Base-by-base conservation (phyloP, 2,888 invertebrate genomes). In the Caenorhabditis japonica region DNA sequence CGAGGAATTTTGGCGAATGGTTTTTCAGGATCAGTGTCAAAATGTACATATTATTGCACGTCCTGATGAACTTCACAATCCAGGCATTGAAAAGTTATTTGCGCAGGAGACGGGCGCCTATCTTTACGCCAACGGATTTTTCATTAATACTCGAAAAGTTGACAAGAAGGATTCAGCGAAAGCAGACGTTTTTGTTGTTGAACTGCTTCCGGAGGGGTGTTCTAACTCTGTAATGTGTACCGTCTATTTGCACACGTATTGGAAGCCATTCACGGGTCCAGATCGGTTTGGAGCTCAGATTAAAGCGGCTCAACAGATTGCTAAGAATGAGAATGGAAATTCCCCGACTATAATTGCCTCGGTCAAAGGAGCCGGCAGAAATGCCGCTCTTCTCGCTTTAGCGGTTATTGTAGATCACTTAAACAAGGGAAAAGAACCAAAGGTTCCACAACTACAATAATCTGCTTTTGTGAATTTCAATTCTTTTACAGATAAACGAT, bases 1-100 rank as follows among this genome's bases (percentile, higher is more conserved):
- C 4, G 73, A 73, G 44, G 73, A 73, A 15, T 73, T 73, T 30
- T 73, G 73, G 73, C 25, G 73, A 17, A 58, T 68, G 19, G 44
- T 73, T 2, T 73, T 73, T 43, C 59, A 55, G n/a, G 72, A 72
- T 4, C 64, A 64, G 47, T 72, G 72, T 17, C 49, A 52, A 21
- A 36, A 59, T 0, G 39, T 68, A 8, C 73, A 73, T 25, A 46
- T 73, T 23, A 66, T 73, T 56, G 49, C 56, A 2, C 53, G 58
- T 21, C 51, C 73, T 2, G 56, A 59, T 8, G 73, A 73, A 38
- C 51, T 73, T 30, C 27, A 52, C 19, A 61, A 55, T 19, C 49
- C 55, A 2, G 55, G 53, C 36, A 61, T 62, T 19, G 64, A 53
- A 21, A 53, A 64, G 30, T 10, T 72, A 13, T 72, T 64, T 38